Conservation (phyloP, 2,113 vertebrate species). For the Ahaetulla prasina region DNA sequence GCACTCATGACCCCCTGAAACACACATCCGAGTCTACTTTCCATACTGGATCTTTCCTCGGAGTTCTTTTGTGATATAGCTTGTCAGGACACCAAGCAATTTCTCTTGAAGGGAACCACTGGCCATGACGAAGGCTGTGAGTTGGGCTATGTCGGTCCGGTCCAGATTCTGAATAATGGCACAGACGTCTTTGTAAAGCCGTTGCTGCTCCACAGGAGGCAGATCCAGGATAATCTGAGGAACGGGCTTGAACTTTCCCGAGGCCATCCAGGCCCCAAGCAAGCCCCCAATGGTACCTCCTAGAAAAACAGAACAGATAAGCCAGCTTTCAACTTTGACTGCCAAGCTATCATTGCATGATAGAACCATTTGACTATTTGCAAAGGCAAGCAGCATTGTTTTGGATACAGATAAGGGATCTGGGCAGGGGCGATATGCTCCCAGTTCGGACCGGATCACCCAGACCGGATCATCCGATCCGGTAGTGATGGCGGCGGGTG, state of each 20-base stretch:
- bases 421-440: no score
- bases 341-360: neutral
- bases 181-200: conserved; percentile 63
- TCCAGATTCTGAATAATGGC: conserved; percentile 66
- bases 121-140: conserved; percentile 78
- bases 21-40: conserved; percentile 54
- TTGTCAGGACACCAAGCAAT: conserved; percentile 66
- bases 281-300: conserved; percentile 80
- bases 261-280: conserved; percentile 77
- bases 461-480: no score
- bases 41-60: conserved; percentile 71
- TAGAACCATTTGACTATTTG: no score
- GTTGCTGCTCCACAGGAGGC: conserved; percentile 68
- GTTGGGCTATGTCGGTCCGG: conserved; percentile 76
- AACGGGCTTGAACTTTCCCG: conserved; percentile 79
- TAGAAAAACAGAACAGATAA: conserved; percentile 50
- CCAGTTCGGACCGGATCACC: no score
- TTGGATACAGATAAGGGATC: neutral
- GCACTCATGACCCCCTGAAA: neutral
- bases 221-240: conserved; percentile 85
- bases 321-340: neutral
- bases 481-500: no score
- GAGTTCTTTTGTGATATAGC: conserved; percentile 76
- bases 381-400: neutral
- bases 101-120: conserved; percentile 70